A percentile compares a stretch with the other conserved stretches of the same genome.
phyloP scores from a whole-genome alignment of 1,140 invertebrate genomes.

The Homalodisca vitripennis region DNA sequence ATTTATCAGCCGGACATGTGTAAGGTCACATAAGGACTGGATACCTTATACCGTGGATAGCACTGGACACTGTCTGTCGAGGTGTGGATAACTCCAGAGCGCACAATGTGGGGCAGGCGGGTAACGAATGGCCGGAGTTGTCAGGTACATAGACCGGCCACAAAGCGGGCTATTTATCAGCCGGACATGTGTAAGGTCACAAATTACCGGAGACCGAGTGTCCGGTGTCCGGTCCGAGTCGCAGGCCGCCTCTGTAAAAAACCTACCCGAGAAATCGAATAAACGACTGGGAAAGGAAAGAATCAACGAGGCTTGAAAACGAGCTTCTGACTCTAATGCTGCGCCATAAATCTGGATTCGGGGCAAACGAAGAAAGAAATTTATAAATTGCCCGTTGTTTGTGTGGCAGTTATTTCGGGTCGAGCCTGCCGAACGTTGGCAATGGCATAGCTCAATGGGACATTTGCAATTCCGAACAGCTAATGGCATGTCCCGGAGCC shows the following conservation, averaged over 20 bases:
- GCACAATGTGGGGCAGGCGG: no score
- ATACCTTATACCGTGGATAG: no score
- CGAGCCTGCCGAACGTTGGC: constrained; percentile 10
- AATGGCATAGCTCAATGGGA: constrained; percentile 22
- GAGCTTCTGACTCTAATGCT: constrained; percentile 13
- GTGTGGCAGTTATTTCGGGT: constrained; percentile 19
- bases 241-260: no score
- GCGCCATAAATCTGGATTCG: constrained; percentile 10
- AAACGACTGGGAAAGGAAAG: constrained; percentile 6
- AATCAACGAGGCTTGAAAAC: constrained; percentile 18
- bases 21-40: background rate
- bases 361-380: constrained; percentile 10
- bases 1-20: background rate
- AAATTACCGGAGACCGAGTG: no score
- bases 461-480: constrained; percentile 25
- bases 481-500: constrained; percentile 20
- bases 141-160: background rate
- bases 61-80: no score
- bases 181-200: background rate
- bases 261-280: constrained; percentile 7
- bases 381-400: constrained; percentile 23
- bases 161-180: background rate
- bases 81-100: no score
- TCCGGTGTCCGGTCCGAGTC: no score
- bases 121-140: background rate